Evolutionary conservation across 2,888 invertebrate genomes (phyloP).

Genomic region (Nymphalis urticae): DNA sequence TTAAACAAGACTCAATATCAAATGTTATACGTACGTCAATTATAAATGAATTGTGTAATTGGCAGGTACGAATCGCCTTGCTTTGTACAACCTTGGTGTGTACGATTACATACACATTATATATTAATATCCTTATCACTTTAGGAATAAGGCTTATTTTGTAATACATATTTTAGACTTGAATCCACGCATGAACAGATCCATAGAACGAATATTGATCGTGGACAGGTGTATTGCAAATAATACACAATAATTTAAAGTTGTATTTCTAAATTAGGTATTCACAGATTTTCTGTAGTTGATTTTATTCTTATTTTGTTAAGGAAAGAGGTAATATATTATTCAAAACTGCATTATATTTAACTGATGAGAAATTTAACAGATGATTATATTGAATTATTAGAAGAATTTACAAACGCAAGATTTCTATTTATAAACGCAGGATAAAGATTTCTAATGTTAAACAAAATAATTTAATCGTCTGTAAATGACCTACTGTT

Average conservation of each 20-base stretch:
- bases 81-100: slow-evolving; percentile 18
- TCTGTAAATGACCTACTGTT: too few relatives aligned
- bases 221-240: not conserved
- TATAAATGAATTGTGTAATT: slow-evolving; percentile 30
- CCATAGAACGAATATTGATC: not conserved
- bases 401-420: too few relatives aligned
- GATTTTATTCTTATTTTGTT: too few relatives aligned
- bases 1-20: slow-evolving; percentile 19
- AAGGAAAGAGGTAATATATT: too few relatives aligned
- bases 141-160: slow-evolving; percentile 9
- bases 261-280: not conserved
- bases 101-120: not conserved
- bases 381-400: too few relatives aligned
- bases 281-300: too few relatives aligned
- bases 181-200: not conserved
- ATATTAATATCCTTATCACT: slow-evolving; percentile 7
- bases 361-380: too few relatives aligned
- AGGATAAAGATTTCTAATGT: too few relatives aligned
- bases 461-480: too few relatives aligned
- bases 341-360: too few relatives aligned
- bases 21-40: slow-evolving; percentile 28
- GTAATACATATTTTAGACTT: not conserved
- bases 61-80: slow-evolving; percentile 25
- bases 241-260: not conserved
- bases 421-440: too few relatives aligned